Conservation (phyloP, 2,888 invertebrate genomes). For the Ectemnius lituratus region DNA sequence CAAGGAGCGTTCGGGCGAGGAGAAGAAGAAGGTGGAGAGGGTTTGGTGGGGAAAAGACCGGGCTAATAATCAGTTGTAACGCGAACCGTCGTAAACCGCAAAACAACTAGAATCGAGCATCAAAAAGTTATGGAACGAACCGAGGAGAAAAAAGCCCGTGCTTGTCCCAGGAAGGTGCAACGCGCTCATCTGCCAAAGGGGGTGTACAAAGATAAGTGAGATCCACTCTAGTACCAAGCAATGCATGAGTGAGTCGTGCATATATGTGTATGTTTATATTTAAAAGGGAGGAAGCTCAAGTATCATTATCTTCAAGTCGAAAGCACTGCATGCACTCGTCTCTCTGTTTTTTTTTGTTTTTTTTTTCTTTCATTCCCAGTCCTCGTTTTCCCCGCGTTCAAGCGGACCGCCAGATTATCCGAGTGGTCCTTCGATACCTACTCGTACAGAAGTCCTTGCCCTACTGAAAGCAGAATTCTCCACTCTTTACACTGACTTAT, state of each 20-base stretch:
- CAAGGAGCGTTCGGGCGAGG: constrained; percentile 28
- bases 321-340: constrained; percentile 25
- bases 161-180: constrained; percentile 36
- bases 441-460: too few relatives aligned
- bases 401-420: too few relatives aligned
- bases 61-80: constrained; percentile 78
- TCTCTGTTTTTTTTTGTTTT: too few relatives aligned
- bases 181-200: constrained; percentile 39
- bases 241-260: too few relatives aligned
- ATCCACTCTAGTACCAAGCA: too few relatives aligned
- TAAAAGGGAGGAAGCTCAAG: constrained; percentile 49
- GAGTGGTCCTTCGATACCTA: too few relatives aligned
- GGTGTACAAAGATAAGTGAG: constrained; percentile 14
- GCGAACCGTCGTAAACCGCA: constrained; percentile 76
- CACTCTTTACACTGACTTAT: too few relatives aligned
- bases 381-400: constrained; percentile 14
- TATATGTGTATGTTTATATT: constrained; percentile 58
- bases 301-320: constrained; percentile 61
- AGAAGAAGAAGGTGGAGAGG: constrained; percentile 42
- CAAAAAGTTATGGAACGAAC: constrained; percentile 32
- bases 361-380: constrained; percentile 40
- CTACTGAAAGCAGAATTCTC: too few relatives aligned
- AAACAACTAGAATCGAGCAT: constrained; percentile 72
- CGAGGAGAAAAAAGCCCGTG: constrained; percentile 45
- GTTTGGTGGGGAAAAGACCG: constrained; percentile 35